phyloP scores from a whole-genome alignment of 2,888 invertebrate genomes.

The Lumbricus terrestris region DNA sequence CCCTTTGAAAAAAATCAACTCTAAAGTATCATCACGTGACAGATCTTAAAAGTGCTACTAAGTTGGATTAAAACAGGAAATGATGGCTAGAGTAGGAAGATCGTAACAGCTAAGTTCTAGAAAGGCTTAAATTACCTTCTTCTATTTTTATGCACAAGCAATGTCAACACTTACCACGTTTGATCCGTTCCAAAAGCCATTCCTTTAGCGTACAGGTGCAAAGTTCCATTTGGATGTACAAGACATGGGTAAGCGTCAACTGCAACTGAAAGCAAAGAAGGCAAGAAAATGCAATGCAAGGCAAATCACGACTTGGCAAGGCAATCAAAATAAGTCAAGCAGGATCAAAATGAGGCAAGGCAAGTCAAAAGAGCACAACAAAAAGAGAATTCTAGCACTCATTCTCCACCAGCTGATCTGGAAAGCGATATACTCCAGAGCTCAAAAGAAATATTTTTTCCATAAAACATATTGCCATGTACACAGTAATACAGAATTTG shows the following conservation, averaged over 20 bases:
- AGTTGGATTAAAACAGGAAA: background rate
- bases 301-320: background rate
- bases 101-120: no score
- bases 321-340: no score
- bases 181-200: background rate
- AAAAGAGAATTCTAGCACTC: background rate
- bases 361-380: background rate
- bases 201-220: background rate
- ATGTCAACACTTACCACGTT: background rate
- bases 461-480: background rate
- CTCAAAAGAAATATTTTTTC: background rate
- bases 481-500: background rate
- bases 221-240: conserved; percentile 15
- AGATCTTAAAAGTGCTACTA: background rate
- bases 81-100: background rate
- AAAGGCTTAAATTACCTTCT: background rate
- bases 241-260: background rate
- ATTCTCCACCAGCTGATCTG: background rate
- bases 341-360: background rate
- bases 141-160: background rate
- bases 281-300: background rate
- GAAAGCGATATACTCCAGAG: background rate
- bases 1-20: background rate
- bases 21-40: background rate
- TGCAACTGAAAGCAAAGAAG: background rate